These are phyloP conservation scores for Drosophila austrosaltans DNA, from an alignment of 2,888 invertebrate genomes.

Conservation along the genomic window DNA sequence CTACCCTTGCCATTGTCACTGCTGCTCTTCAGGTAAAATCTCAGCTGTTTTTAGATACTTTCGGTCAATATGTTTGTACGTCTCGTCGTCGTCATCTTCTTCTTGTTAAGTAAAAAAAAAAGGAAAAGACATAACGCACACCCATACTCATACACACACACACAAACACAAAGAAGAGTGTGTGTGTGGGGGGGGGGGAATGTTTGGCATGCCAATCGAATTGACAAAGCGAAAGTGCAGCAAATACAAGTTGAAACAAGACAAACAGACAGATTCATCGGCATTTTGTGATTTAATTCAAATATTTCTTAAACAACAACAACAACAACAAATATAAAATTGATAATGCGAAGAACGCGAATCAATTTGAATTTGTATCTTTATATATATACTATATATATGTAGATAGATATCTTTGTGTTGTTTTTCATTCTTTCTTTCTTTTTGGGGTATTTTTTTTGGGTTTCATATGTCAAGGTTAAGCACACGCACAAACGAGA, in stretches of 20 bases:
- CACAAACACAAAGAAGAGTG: neutral
- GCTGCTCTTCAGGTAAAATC: constrained; percentile 31
- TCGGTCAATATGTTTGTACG: constrained; percentile 18
- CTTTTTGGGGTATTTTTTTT: constrained; percentile 3
- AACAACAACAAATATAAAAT: constrained; percentile 5
- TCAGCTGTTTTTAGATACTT: constrained; percentile 12
- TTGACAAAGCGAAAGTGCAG: neutral
- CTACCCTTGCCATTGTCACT: neutral
- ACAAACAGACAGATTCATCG: neutral
- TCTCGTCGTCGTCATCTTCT: neutral
- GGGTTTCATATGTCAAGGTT: constrained; percentile 76
- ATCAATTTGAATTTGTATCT: neutral
- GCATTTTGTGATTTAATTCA: neutral
- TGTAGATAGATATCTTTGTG: constrained; percentile 19
- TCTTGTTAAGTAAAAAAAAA: neutral
- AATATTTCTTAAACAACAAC: constrained; percentile 2
- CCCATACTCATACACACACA: constrained; percentile 8
- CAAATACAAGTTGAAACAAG: neutral
- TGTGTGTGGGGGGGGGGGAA: constrained; percentile 21
- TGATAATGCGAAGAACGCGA: neutral
- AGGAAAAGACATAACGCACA: neutral
- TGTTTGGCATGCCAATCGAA: constrained; percentile 54
- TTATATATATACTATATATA: neutral
- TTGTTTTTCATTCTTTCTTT: neutral
- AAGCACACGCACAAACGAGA: constrained; percentile 47